Evolutionary conservation across 2,888 invertebrate species (phyloP).

Genomic region (Crocallis elinguaria): DNA sequence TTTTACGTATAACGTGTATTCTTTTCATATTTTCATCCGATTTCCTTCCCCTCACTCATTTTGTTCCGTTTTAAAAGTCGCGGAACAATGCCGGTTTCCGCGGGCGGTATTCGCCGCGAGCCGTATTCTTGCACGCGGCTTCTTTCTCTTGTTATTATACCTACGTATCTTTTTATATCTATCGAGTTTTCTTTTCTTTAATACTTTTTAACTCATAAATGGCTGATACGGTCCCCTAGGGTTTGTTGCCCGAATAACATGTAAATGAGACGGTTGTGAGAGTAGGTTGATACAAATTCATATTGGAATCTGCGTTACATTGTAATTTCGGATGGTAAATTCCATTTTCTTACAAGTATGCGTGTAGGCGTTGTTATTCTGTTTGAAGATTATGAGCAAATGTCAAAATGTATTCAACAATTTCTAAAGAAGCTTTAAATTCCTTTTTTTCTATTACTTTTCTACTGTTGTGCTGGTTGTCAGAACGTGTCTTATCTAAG

Average conservation of each 20-base stretch:
- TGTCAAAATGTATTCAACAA: conserved; percentile 26
- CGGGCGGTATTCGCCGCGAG: conserved; percentile 80
- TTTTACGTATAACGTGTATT: conserved; percentile 81
- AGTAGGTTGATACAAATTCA: conserved; percentile 64
- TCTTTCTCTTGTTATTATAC: conserved; percentile 78
- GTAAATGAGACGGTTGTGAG: conserved; percentile 76
- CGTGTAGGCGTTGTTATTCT: conserved; percentile 44
- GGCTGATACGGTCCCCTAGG: conserved; percentile 82
- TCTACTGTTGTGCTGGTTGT: not conserved
- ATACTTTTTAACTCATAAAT: conserved; percentile 84
- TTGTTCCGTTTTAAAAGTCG: conserved; percentile 82
- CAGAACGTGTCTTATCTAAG: conserved; percentile 7
- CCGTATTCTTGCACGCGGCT: conserved; percentile 79
- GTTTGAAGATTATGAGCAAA: conserved; percentile 29
- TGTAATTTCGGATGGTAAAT: conserved; percentile 53
- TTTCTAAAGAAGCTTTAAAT: not conserved
- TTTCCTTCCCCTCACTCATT: conserved; percentile 83
- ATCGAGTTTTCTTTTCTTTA: conserved; percentile 82
- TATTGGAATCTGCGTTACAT: conserved; percentile 65
- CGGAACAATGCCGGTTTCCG: conserved; percentile 81
- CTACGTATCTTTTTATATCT: conserved; percentile 74
- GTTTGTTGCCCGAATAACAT: conserved; percentile 82
- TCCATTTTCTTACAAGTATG: conserved; percentile 34
- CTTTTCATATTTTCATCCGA: conserved; percentile 85
- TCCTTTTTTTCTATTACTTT: not conserved